Evolutionary conservation across 1,140 invertebrate species (phyloP), one percentile per base, ranked within the genome.

Genomic region (Drosophila suzukii): DNA sequence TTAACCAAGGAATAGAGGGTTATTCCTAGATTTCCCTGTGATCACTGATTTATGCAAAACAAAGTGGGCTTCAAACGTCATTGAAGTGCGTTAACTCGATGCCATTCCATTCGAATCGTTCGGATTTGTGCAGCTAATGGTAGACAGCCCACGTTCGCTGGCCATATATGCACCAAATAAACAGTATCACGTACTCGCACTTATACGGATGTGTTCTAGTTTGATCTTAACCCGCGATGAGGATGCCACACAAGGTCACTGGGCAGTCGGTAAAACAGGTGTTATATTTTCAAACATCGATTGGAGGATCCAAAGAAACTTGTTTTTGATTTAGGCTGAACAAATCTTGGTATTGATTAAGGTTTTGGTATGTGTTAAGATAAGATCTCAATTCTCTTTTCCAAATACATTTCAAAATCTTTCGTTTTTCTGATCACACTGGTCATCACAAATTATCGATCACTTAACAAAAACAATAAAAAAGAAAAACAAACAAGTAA

Each of bases 381-480:
- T 20, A 20, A 20, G 27, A 27, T 27, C 27, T 5, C 27, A 27
- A 5, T 4, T 27, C 27, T 5, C 27, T 27, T 5, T 27, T 27
- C 5, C 27, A 27, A 27, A 27, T 49, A 30, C 20, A 32, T 59
- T 59, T 59, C 57, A 54, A 55, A 59, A 17, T 54, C 17, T 66
- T 46, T 17, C 17, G 12, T 27, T 46, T 46, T 65, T 70, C 17
- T 15, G n/a, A 20, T 41, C 41, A 75, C 51, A 75, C 51, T 74
- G 73, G 41, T 53, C 60, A 76, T 54, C 57, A 62, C 63, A 65
- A 34, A 65, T 4, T 4, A 68, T 38, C 38, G 59, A 62, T 43
- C 73, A 75, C 60, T 75, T 56, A 41, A 73, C 34, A 73, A 61
- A 73, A 61, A 73, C 50, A 49, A 67, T 38, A 73, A 73, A 38